Percentiles rank a stretch among this genome's conserved stretches.
Conservation (phyloP, 2,113 vertebrate genomes). For the Gadus macrocephalus region DNA sequence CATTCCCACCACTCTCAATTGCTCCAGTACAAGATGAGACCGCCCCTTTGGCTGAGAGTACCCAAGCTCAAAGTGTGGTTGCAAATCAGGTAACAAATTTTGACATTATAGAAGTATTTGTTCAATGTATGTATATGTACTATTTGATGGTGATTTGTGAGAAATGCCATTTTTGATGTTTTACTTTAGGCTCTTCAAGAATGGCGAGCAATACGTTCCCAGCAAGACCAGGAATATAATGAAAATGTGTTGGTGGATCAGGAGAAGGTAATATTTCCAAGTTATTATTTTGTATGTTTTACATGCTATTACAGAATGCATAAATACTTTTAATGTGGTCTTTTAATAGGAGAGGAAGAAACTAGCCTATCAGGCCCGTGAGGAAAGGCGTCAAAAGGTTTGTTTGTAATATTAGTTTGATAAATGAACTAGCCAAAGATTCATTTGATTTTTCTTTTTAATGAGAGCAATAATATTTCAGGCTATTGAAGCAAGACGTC, state of each 20-base stretch:
- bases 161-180: too few species aligned
- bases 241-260: not conserved
- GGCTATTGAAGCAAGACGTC: constrained; percentile 20
- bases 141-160: too few species aligned
- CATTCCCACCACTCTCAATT: too few species aligned
- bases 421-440: not conserved
- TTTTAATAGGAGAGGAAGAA: not conserved
- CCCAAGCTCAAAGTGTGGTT: too few species aligned
- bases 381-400: constrained; percentile 1
- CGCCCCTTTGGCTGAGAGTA: not conserved
- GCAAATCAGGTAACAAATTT: not conserved
- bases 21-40: constrained; percentile 1
- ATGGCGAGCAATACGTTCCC: constrained; percentile 1
- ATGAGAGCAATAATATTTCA: not conserved
- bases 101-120: not conserved
- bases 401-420: not conserved
- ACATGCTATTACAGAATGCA: not conserved
- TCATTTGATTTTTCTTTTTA: not conserved
- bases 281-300: constrained; percentile 1
- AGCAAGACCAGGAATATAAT: constrained; percentile 9
- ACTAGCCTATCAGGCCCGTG: not conserved
- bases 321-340: not conserved
- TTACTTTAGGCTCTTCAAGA: constrained; percentile 1
- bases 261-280: not conserved
- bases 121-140: too few species aligned